Evolutionary conservation across 2,888 invertebrate species (phyloP).

Genomic region (Meta bourneti): DNA sequence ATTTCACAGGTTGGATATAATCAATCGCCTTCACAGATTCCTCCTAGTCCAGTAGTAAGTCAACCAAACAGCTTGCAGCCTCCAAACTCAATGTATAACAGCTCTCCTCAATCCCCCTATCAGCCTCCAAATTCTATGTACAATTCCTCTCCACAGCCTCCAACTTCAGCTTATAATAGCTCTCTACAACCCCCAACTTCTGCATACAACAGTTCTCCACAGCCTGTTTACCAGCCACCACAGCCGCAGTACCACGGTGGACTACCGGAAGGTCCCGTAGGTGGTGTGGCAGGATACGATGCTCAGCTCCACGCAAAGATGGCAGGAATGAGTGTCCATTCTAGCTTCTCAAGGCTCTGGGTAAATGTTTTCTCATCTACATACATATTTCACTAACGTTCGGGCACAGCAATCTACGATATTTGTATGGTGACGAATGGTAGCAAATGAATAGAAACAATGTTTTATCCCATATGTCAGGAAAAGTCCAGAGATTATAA

Average conservation of each 20-base stretch:
- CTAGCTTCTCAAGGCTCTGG: conserved; percentile 73
- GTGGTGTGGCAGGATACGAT: conserved; percentile 75
- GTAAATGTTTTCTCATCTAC: conserved; percentile 35
- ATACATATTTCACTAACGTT: too few relatives aligned
- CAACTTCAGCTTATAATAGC: conserved; percentile 18
- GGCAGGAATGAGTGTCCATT: conserved; percentile 74
- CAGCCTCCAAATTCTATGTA: conserved; percentile 10
- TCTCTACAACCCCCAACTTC: conserved; percentile 7
- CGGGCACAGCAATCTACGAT: too few relatives aligned
- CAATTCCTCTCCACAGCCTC: conserved; percentile 29
- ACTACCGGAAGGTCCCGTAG: conserved; percentile 76
- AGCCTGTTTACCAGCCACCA: conserved; percentile 20
- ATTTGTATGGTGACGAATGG: too few relatives aligned
- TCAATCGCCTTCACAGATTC: conserved; percentile 46
- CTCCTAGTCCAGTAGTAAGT: conserved; percentile 65
- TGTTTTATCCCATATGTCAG: too few relatives aligned
- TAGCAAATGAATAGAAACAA: too few relatives aligned
- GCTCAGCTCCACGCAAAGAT: conserved; percentile 75
- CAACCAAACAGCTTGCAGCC: conserved; percentile 53
- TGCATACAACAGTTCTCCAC: conserved; percentile 42
- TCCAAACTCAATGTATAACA: conserved; percentile 24
- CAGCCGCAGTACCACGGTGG: conserved; percentile 8
- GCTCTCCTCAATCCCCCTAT: conserved; percentile 32
- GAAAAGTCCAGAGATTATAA: too few relatives aligned
- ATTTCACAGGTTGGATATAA: conserved; percentile 65